Base-by-base conservation (phyloP, 1,140 invertebrate species). In the Sitophilus oryzae region DNA sequence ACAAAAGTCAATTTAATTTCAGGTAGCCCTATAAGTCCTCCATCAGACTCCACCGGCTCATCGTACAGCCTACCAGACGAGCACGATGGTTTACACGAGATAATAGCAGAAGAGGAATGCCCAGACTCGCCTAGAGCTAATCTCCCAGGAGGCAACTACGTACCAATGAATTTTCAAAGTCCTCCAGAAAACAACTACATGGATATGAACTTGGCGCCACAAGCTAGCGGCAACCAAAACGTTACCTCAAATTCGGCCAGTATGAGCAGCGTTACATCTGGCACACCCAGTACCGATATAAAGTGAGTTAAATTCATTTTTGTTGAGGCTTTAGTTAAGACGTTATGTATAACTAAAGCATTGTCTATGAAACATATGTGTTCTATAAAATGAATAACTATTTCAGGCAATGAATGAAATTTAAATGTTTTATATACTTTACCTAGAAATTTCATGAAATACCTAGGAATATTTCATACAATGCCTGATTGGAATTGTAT, bases 191-290 rank as follows among this genome's bases (percentile, higher is more conserved):
- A 76, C 55, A 79, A 77, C 37, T 49, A 49, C n/a, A 23, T 14
- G 4, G 22, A 46, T n/a, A 46, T 46, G 44, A 35, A 21, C 6
- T 15, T 18, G 14, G 11, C 44, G 6, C 61, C 71, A 41, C 65
- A 71, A 41, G 73, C 73, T 51, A n/a, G n/a, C n/a, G n/a, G n/a
- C n/a, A 69, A 73, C 18, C 65, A 72, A 30, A 74, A 76, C 45
- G 76, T 77, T 42, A 67, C 79, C 63, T 84, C 82, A 1, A 81
- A 75, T 59, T 76, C 66, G 53, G 79, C 57, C 74, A 78, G 84
- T 60, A 81, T 79, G 60, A 84, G 82, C 63, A 87, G 85, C 21
- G 78, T 89, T 1, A 86, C 84, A 20, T 87, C 84, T 9, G 85
- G 86, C 14, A 85, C 81, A 3, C 81, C 82, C 20, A 83, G 80